Evolutionary conservation across 2,113 vertebrate species (phyloP), one percentile per base, ranked within the genome.

Genomic region (Grammomys surdaster): DNA sequence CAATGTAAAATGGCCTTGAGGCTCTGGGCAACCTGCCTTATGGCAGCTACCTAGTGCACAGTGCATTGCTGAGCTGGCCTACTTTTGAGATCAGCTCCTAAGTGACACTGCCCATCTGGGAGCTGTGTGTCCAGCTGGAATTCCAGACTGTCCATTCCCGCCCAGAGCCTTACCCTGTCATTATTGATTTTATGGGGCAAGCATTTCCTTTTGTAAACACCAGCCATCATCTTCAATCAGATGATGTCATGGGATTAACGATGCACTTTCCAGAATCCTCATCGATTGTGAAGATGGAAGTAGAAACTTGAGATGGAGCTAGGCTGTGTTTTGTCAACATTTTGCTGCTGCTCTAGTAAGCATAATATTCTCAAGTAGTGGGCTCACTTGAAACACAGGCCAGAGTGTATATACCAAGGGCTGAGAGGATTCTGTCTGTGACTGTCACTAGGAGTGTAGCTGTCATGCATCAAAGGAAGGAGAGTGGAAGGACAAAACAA

Each of bases 241-340:
- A 94, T 97, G 97, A 97, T 97, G 94, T 97, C 97, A 97, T 97
- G 93, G 95, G 96, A 97, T 97, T 95, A 97, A 96, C 94, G 93
- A 94, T 95, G 95, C 95, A 96, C 95, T 97, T 97, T 97, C 96
- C 94, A 97, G 96, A 94, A 96, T 97, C 93, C 73, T 94, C 94
- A 98, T 98, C 82, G 94, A 98, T 97, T 97, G 90, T n/a, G 95
- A 95, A 91, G 94, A 94, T 94, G 86, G 94, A 96, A 96, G 87
- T 76, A 70, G 96, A 96, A 98, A 98, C 91, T 91, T 91, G 97
- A 97, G 94, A 95, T 85, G 86, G 96, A 63, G 40, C 93, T 93
- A 78, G 96, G 92, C 75, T 96, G 22, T 94, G 26, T 97, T 95
- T 94, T 98, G 96, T 88, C 98, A 96, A 96, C 93, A 92, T 92